phyloP scores from a whole-genome alignment of 2,888 invertebrate genomes.

The Allacma fusca region DNA sequence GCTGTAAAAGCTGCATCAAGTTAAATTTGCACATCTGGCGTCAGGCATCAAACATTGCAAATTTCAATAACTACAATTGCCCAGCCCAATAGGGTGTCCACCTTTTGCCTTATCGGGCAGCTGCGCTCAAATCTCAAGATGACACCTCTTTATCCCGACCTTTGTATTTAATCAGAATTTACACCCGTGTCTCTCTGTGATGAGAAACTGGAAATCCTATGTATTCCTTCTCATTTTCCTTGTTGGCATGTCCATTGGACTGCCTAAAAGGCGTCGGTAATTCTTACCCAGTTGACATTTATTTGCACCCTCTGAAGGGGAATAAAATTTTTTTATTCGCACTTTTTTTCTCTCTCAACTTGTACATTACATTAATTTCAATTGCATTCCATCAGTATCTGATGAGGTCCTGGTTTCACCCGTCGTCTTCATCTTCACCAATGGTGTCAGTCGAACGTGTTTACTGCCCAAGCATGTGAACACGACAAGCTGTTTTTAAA shows the following conservation, averaged over 20 bases:
- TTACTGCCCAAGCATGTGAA: too few species aligned
- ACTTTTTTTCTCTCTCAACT: too few species aligned
- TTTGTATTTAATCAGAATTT: conserved; percentile 5
- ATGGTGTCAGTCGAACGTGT: too few species aligned
- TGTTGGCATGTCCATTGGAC: neutral
- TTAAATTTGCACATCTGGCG: conserved; percentile 31
- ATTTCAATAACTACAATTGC: conserved; percentile 33
- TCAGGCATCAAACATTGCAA: conserved; percentile 21
- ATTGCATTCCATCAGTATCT: too few species aligned
- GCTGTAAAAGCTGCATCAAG: conserved; percentile 1
- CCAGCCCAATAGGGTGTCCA: conserved; percentile 30
- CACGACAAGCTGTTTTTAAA: too few species aligned
- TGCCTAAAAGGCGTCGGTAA: neutral
- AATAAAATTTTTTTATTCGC: too few species aligned
- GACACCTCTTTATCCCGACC: conserved; percentile 3
- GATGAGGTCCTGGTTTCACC: too few species aligned
- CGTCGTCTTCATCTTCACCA: too few species aligned
- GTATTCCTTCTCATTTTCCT: neutral
- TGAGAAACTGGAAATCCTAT: neutral
- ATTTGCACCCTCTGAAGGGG: conserved; percentile 1
- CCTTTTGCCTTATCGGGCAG: conserved; percentile 17
- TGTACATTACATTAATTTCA: too few species aligned
- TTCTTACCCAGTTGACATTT: neutral
- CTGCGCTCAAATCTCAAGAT: neutral
- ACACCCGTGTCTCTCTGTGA: neutral